Percentiles rank a stretch among this genome's conserved stretches.
These are phyloP conservation scores for Rhimphoctona megacephalus DNA, from an alignment of 2,888 invertebrate genomes.

Conservation along the genomic window DNA sequence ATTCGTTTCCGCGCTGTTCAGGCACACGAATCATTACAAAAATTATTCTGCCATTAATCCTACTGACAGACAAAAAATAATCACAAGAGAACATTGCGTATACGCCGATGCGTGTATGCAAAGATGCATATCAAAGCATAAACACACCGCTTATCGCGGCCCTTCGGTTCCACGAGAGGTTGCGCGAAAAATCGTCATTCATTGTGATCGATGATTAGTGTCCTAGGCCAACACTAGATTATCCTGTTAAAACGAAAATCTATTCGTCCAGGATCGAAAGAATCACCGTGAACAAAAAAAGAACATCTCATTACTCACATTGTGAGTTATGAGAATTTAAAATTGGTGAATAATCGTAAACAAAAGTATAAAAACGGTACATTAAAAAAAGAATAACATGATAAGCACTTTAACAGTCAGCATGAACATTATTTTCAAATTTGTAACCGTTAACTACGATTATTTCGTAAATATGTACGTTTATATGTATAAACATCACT, in stretches of 20 bases:
- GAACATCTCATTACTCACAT: conserved; percentile 24
- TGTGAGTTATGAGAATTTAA: conserved; percentile 39
- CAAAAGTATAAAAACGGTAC: conserved; percentile 21
- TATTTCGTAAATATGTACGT: conserved; percentile 41
- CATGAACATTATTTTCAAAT: conserved; percentile 34
- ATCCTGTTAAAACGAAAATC: not conserved
- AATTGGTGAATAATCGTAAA: conserved; percentile 58
- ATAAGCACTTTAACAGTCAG: conserved; percentile 9
- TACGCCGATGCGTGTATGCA: conserved; percentile 52
- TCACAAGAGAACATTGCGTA: conserved; percentile 36
- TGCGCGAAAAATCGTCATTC: conserved; percentile 10
- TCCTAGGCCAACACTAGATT: not conserved
- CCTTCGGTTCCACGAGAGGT: conserved; percentile 30
- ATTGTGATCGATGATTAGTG: conserved; percentile 7
- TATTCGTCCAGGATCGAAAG: conserved; percentile 9
- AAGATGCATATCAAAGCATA: conserved; percentile 65
- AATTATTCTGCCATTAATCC: conserved; percentile 27
- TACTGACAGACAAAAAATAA: conserved; percentile 18
- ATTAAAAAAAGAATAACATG: not conserved
- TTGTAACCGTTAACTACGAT: conserved; percentile 36
- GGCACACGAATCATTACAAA: conserved; percentile 39
- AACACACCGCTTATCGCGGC: conserved; percentile 45
- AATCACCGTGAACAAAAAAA: conserved; percentile 4
- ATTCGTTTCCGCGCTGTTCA: conserved; percentile 54
- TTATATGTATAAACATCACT: conserved; percentile 27